A percentile compares a stretch with the other conserved stretches of the same genome.
Conservation (phyloP, 2,113 vertebrate genomes). For the Picathartes gymnocephalus region DNA sequence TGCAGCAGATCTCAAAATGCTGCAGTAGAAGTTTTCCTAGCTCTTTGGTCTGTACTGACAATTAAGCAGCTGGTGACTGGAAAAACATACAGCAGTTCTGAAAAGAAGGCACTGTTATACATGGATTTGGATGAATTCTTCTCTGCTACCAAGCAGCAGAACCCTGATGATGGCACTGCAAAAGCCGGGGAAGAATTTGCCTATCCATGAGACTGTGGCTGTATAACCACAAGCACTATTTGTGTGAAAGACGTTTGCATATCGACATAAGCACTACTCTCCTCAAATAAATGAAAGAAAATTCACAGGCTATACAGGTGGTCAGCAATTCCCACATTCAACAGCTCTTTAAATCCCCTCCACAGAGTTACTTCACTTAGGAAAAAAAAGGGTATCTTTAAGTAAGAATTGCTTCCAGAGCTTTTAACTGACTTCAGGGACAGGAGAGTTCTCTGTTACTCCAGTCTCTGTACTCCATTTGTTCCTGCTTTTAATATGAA, state of each 20-base stretch:
- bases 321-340: neutral
- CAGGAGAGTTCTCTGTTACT: neutral
- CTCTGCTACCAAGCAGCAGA: neutral
- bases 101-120: neutral
- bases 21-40: neutral
- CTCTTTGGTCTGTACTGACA: neutral
- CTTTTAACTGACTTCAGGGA: neutral
- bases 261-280: neutral
- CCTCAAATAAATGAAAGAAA: neutral
- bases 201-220: neutral
- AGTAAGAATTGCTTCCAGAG: neutral
- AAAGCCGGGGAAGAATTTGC: neutral
- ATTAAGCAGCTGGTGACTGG: neutral
- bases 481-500: neutral
- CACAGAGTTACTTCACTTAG: neutral
- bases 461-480: neutral
- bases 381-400: neutral
- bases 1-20: neutral
- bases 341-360: neutral
- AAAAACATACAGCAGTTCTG: neutral
- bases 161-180: neutral
- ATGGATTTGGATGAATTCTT: neutral
- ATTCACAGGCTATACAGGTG: neutral
- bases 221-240: neutral
- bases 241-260: neutral